Base-by-base conservation (phyloP, 1,140 invertebrate species). In the Zophobas morio region DNA sequence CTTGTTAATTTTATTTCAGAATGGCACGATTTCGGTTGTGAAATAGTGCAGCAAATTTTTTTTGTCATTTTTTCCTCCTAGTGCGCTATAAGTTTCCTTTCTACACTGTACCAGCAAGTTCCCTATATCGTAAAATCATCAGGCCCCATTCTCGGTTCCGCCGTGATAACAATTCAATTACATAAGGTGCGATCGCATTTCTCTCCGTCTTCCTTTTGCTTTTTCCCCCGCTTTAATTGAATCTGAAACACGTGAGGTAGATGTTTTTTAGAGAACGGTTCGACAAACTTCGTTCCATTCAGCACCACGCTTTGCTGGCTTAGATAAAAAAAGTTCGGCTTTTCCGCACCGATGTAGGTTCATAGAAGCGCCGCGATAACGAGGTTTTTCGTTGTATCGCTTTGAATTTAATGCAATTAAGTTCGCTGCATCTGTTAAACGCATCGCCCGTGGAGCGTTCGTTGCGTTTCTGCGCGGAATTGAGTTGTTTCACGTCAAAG, bases 151-250 rank as follows among this genome's bases (percentile, higher is more conserved):
- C 20, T 20, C 20, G 20, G 20, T 35, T 33, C 54, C 54, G 54
- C 20, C 20, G 37, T 66, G 60, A 66, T 66, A 66, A 66, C 60
- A 66, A 66, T 66, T 66, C 60, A 66, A 66, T 66, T 66, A 66
- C 60, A 66, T 42, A 66, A 66, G 60, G 60, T 66, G 60, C 37
- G n/a, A 42, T 42, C 37, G 54, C 32, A 34, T 57, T 57, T 35
- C 33, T 57, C 35, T 66, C 39, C 39, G 6, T 66, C 60, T 66
- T 66, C 36, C 1, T 66, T 66, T 66, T 66, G 33, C 1, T 66
- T 66, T 66, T 66, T 66, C 60, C 60, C 60, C 40, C 60, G 4
- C 6, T 66, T 66, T 66, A 66, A 66, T 66, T 66, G 60, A 66
- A 66, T 66, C 39, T 42, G 60, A 66, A 66, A 66, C 60, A 66